Evolutionary conservation across 2,113 vertebrate genomes (phyloP).

Genomic region (Otus sunia): DNA sequence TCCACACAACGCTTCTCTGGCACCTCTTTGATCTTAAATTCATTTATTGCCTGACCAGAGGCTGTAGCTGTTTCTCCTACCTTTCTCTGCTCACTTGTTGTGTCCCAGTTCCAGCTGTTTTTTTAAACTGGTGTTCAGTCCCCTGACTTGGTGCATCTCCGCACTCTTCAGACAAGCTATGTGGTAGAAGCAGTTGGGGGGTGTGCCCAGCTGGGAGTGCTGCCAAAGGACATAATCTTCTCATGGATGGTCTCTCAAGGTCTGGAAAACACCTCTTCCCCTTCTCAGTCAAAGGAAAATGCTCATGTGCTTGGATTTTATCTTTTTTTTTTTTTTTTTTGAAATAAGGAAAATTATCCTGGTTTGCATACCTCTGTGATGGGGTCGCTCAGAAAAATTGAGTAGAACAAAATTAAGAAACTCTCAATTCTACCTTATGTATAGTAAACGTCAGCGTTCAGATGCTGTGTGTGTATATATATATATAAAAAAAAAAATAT

Average conservation of each 20-base stretch:
- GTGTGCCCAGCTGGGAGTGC: not conserved
- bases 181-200: not conserved
- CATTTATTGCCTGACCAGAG: not conserved
- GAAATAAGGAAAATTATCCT: not conserved
- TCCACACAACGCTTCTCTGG: not conserved
- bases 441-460: not conserved
- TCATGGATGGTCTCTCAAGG: not conserved
- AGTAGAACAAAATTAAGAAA: not conserved
- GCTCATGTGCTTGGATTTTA: not conserved
- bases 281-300: not conserved
- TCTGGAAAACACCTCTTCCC: not conserved
- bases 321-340: not conserved
- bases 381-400: not conserved
- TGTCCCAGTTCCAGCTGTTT: rapidly evolving
- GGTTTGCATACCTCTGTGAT: not conserved
- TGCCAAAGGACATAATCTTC: not conserved
- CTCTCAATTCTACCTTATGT: not conserved
- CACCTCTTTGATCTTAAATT: not conserved
- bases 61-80: not conserved
- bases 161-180: not conserved
- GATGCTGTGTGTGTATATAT: not conserved
- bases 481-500: too few species aligned
- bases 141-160: not conserved
- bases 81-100: not conserved
- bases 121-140: rapidly evolving